Conservation (phyloP, 2,888 invertebrate genomes). For the Horisme vitalbata region DNA sequence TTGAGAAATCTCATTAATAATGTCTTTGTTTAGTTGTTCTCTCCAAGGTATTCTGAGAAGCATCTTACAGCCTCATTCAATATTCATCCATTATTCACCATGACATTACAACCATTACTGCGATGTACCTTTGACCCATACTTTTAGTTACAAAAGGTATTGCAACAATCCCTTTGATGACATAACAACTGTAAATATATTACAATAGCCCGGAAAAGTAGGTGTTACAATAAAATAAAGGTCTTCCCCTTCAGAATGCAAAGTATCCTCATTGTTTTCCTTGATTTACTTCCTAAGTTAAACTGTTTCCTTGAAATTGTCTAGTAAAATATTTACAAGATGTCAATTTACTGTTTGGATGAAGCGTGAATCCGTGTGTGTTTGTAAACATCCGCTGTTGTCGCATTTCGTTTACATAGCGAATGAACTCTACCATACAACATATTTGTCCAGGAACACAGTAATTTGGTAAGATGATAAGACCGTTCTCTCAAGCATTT, state of each 20-base stretch:
- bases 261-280: slow-evolving; percentile 18
- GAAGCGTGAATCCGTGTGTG: slow-evolving; percentile 21
- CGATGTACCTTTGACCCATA: slow-evolving; percentile 7
- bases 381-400: slow-evolving; percentile 32
- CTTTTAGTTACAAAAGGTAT: slow-evolving; percentile 5
- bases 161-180: slow-evolving; percentile 12
- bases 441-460: slow-evolving; percentile 1
- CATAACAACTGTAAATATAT: slow-evolving; percentile 14
- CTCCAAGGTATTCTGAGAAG: slow-evolving; percentile 13
- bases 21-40: slow-evolving; percentile 8
- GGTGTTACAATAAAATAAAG: slow-evolving; percentile 12
- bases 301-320: slow-evolving; percentile 11
- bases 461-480: neutral
- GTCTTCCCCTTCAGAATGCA: slow-evolving; percentile 6
- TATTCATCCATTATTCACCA: slow-evolving; percentile 1
- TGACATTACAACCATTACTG: neutral
- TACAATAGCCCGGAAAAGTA: slow-evolving; percentile 23
- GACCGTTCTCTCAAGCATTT: too few species aligned
- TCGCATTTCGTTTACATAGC: slow-evolving; percentile 22
- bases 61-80: neutral
- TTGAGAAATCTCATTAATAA: slow-evolving; percentile 15
- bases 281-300: slow-evolving; percentile 19
- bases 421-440: slow-evolving; percentile 7
- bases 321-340: slow-evolving; percentile 15
- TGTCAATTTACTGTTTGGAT: slow-evolving; percentile 13